Evolutionary conservation across 1,140 invertebrate genomes (phyloP), one percentile per base, ranked within the genome.

Genomic region (Asobara japonica): DNA sequence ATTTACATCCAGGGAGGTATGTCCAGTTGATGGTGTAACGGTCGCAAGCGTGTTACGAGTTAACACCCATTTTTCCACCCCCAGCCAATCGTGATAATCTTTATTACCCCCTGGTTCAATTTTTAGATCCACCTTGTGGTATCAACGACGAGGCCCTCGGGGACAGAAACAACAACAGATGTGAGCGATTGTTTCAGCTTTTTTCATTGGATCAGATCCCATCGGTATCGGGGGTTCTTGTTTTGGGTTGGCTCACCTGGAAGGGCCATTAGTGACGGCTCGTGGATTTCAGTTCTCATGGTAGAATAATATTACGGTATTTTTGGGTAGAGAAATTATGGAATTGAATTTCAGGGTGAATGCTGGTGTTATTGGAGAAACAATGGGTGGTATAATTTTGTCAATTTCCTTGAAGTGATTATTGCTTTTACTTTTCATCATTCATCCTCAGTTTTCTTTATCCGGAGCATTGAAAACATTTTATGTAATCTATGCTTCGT

Each of bases 51-150:
- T 81, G 73, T 82, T 83, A 83, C 80, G 77, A 82, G 81, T 70
- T 80, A 79, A 83, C 82, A 82, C 78, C 79, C 74, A 76, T 80
- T 81, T 77, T 78, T 79, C 74, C 78, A 78, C 69, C 79, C 79
- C 78, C 77, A 76, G 72, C 62, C 76, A 78, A 79, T 78, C 77
- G 74, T 65, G 80, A 83, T 82, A 78, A 84, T 84, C 77, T 82
- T 80, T 81, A 77, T 78, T 75, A 68, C 75, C 72, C 30, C 20
- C 16, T 25, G 62, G 33, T 69, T 66, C 65, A 56, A 38, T 25
- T 69, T 60, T 68, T 71, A 56, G 48, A 74, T 45, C 56, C 56
- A 65, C 62, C 65, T 65, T 36, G 25, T 56, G 62, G 29, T 20
- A 51, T 51, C 45, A 51, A 51, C 16, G n/a, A n/a, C n/a, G 1